Percentiles rank a stretch among this genome's conserved stretches.
Evolutionary conservation across 2,113 vertebrate species (phyloP).

Genomic region (Trachemys scripta): DNA sequence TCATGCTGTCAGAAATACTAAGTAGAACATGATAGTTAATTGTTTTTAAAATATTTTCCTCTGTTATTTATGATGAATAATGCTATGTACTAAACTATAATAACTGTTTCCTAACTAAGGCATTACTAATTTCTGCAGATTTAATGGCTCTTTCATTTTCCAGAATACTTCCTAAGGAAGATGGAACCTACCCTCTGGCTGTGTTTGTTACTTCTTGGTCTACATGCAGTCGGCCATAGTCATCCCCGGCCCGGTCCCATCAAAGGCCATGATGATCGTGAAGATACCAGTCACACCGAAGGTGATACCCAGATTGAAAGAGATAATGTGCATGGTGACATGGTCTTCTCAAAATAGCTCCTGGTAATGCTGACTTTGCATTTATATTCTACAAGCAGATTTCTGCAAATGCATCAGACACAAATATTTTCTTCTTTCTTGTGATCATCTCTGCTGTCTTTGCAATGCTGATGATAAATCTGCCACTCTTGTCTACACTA

Average conservation of each 20-base stretch:
- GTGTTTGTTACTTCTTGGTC: constrained; percentile 31
- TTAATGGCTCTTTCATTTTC: background rate
- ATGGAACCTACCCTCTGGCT: constrained; percentile 45
- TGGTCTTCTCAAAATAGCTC: constrained; percentile 48
- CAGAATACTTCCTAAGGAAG: constrained; percentile 46
- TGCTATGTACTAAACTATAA: background rate
- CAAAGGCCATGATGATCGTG: background rate
- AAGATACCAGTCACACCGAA: background rate
- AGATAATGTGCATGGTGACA: background rate
- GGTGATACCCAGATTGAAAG: background rate
- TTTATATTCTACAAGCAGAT: background rate
- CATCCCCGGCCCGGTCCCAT: background rate
- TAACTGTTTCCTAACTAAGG: background rate
- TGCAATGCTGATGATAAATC: constrained; percentile 76
- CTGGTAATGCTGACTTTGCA: constrained; percentile 79
- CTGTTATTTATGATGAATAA: background rate
- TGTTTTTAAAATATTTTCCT: background rate
- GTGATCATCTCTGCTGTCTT: constrained; percentile 80
- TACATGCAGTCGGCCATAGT: constrained; percentile 37
- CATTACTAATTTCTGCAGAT: background rate
- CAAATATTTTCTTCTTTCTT: constrained; percentile 85
- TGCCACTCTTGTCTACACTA: constrained; percentile 59
- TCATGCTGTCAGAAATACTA: background rate
- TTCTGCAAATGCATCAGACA: background rate
- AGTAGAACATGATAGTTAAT: background rate